Base-by-base conservation (phyloP, 2,888 invertebrate genomes). In the Stenodera caucasica region DNA sequence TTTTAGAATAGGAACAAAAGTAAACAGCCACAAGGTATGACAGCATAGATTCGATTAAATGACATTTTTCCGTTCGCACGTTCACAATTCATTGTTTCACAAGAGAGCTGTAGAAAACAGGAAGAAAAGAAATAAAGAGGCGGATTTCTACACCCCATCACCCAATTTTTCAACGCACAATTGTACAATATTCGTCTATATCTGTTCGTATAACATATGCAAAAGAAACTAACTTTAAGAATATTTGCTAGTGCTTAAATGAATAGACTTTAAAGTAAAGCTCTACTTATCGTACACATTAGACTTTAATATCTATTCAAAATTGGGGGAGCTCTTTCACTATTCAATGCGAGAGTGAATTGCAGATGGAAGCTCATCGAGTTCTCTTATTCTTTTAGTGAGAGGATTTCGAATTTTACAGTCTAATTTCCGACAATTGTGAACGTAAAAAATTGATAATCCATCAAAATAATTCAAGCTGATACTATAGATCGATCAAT, bases 281-380 rank as follows among this genome's bases (percentile, higher is more conserved):
- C 5, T 26, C 26, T 26, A 61, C 65, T 62, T 59, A 58, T 58
- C 63, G 62, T n/a, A 64, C 57, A 58, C 67, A 61, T 67, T 63
- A 65, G 58, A 60, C 64, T 67, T 65, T 65, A 65, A 65, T 64
- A 65, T 67, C 65, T 64, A 67, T 67, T 63, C 63, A 60, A 55
- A 57, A 33, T 33, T 51, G 62, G 35, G 45, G 37, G 50, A 18
- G 18, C 54, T 32, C 32, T 5, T 15, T 35, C 33, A 7, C 35
- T 40, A 54, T n/a, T 14, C 23, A 54, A 14, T 14, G n/a, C 53
- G 14, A 53, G 57, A 57, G 53, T 57, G 54, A 49, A 57, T 61
- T 53, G 49, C 33, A 53, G 50, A 54, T 26, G 5, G 26, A 26
- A 5, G 26, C 5, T 26, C n/a, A n/a, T n/a, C n/a, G n/a, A n/a